These are phyloP conservation scores for Narcine bancroftii DNA, from an alignment of 2,113 vertebrate species.

Conservation along the genomic window DNA sequence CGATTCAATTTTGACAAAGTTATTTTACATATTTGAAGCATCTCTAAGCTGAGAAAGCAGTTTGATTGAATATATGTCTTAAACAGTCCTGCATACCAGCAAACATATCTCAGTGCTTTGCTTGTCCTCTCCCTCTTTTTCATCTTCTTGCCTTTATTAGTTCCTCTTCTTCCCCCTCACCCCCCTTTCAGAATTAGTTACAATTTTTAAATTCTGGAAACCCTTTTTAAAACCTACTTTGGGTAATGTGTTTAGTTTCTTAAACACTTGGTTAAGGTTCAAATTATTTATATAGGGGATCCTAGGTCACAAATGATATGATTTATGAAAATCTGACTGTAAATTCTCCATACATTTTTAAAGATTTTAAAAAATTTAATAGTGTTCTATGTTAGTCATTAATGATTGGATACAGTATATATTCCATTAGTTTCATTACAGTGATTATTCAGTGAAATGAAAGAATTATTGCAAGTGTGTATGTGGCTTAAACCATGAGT, in stretches of 20 bases:
- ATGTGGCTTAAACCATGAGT: too few relatives aligned
- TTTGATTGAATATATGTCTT: background rate
- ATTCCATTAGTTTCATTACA: too few relatives aligned
- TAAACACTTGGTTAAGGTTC: background rate
- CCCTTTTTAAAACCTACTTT: background rate
- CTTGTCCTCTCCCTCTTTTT: background rate
- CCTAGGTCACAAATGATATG: too few relatives aligned
- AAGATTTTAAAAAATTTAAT: too few relatives aligned
- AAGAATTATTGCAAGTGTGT: too few relatives aligned
- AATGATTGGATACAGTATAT: too few relatives aligned
- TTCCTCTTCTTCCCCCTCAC: background rate
- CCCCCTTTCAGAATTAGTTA: background rate
- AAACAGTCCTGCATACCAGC: background rate
- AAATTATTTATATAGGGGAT: too few relatives aligned
- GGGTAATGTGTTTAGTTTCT: background rate
- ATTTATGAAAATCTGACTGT: too few relatives aligned
- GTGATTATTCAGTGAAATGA: too few relatives aligned
- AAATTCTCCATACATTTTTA: too few relatives aligned
- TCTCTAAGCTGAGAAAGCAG: background rate
- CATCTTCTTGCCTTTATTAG: background rate
- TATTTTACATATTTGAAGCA: background rate
- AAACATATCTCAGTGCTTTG: background rate
- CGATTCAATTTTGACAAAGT: background rate
- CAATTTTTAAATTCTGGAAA: background rate
- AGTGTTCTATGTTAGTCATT: too few relatives aligned